Base-by-base conservation (phyloP, 2,888 invertebrate species). In the Lasioglossum marginatum region DNA sequence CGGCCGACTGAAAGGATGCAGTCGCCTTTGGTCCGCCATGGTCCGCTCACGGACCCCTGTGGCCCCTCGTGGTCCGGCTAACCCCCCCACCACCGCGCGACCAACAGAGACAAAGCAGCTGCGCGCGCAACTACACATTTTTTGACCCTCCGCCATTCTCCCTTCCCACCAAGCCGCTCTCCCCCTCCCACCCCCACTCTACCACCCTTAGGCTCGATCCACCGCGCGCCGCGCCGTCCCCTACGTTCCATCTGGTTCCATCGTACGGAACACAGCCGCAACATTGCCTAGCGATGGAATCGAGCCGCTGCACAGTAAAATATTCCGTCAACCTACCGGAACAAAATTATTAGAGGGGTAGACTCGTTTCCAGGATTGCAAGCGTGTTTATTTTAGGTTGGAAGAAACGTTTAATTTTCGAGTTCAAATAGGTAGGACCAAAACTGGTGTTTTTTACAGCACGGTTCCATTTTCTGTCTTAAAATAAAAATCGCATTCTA, bases 1-100 rank as follows among this genome's bases (percentile, higher is more conserved):
- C 95, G 95, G 94, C 95, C 95, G 95, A 94, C 94, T 94, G 93
- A 94, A 93, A 95, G 94, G 94, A 95, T 95, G 94, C 95, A 94
- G 93, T 94, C 92, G 94, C 92, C 91, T 92, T 92, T 93, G 92
- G 92, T 93, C 93, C 93, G 93, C 94, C 94, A 94, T 94, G 93
- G 92, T 91, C 92, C 92, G 91, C 92, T 92, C 92, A 90, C 91
- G 92, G 92, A 92, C 92, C 92, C 92, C 92, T 91, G 90, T 91
- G 89, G 91, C 90, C 92, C 93, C 93, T 92, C 92, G 93, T 93
- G 92, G 91, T 91, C 90, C 93, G 92, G 88, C 77, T 85, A 78
- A 73, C 77, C 84, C 80, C 86, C 90, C 90, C 88, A 81, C 88
- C 87, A 79, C 34, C 86, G 75, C 87, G 89, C 77, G 31, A 70